Evolutionary conservation across 2,888 invertebrate genomes (phyloP).

Genomic region (Microctonus hyperodae): DNA sequence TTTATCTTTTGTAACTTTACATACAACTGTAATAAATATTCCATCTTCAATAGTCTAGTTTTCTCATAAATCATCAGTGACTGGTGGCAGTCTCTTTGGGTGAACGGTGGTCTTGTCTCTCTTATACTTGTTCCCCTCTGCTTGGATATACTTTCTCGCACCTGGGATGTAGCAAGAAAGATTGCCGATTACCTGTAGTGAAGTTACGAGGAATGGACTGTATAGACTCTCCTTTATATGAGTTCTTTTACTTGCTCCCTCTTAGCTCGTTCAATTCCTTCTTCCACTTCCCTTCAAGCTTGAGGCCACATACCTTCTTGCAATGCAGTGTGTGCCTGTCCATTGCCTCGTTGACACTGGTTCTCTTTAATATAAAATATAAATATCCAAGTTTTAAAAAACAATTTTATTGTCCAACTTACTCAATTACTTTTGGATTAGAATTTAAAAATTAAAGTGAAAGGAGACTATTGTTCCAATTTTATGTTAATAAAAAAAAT

Average conservation of each 20-base stretch:
- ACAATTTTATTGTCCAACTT: background rate
- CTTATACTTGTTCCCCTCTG: conserved; percentile 27
- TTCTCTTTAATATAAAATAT: no score
- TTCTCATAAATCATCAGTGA: conserved; percentile 11
- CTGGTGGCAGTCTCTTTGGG: conserved; percentile 3
- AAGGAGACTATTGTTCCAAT: background rate
- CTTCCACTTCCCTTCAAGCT: conserved; percentile 51
- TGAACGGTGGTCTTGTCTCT: conserved; percentile 17
- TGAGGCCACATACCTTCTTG: conserved; percentile 60
- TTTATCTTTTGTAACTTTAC: background rate
- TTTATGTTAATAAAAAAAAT: background rate
- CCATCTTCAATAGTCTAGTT: background rate
- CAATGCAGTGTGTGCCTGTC: conserved; percentile 59
- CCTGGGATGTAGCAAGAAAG: conserved; percentile 20
- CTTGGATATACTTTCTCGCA: conserved; percentile 23
- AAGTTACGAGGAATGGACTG: conserved; percentile 42
- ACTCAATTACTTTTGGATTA: background rate
- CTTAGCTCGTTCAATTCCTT: conserved; percentile 49
- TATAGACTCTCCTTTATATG: conserved; percentile 34
- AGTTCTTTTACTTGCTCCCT: conserved; percentile 40
- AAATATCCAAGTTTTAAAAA: conserved; percentile 20
- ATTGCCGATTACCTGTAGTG: conserved; percentile 31
- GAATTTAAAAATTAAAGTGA: background rate
- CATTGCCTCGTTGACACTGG: conserved; percentile 57
- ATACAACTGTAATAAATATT: background rate